Percentiles rank a stretch among this genome's conserved stretches.
Conservation (phyloP, 2,888 invertebrate species). For the Morinoia aosen region DNA sequence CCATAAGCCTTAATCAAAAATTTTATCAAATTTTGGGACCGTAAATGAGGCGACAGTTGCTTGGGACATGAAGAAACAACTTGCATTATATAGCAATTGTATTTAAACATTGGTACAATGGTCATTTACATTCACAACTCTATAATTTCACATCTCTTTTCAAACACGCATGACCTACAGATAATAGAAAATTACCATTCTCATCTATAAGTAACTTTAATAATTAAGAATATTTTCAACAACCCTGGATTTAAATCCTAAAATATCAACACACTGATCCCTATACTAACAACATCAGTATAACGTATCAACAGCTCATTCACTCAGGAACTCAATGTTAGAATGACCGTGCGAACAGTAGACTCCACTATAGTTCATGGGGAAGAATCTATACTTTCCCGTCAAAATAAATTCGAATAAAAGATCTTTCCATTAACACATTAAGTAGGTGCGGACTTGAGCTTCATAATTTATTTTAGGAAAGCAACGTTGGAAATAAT, state of each 20-base stretch:
- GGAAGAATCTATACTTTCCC: no score
- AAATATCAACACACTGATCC: background rate
- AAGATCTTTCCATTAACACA: no score
- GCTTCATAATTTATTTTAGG: no score
- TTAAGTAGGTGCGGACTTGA: no score
- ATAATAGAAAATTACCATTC: background rate
- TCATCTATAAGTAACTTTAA: background rate
- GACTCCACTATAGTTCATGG: background rate
- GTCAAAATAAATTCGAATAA: no score
- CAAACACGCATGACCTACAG: background rate
- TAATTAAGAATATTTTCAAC: conserved; percentile 44
- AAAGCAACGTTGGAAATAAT: no score
- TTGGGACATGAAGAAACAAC: background rate
- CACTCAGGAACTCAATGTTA: background rate
- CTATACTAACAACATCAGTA: background rate
- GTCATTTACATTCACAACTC: conserved; percentile 16
- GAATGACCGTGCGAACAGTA: background rate
- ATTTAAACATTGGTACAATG: conserved; percentile 30
- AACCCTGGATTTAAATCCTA: background rate
- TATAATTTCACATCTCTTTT: background rate
- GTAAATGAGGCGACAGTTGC: no score
- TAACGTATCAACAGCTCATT: background rate
- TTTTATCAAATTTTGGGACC: no score
- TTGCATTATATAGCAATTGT: background rate
- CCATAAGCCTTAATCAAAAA: no score